phyloP scores from a whole-genome alignment of 2,888 invertebrate genomes.

The Alitta virens region DNA sequence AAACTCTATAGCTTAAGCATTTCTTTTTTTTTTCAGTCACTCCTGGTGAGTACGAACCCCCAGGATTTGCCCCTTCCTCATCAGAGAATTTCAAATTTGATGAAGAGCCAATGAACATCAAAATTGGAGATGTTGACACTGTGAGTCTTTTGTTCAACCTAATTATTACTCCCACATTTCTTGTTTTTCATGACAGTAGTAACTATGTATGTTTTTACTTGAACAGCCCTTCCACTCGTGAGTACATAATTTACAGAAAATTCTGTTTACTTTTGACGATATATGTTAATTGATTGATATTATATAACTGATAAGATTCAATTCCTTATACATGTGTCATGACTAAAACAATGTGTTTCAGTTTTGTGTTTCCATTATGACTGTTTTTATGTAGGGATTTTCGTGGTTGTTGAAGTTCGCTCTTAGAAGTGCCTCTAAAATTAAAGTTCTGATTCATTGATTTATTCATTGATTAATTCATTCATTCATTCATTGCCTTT shows the following conservation, averaged over 20 bases:
- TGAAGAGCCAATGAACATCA: slow-evolving; percentile 52
- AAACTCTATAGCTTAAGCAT: too few relatives aligned
- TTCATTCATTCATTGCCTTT: too few relatives aligned
- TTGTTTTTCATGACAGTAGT: background rate
- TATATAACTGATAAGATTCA: too few relatives aligned
- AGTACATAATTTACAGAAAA: slow-evolving; percentile 18
- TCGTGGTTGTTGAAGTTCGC: too few relatives aligned
- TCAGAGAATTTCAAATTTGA: slow-evolving; percentile 48
- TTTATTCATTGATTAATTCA: too few relatives aligned
- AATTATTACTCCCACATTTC: background rate
- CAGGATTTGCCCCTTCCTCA: slow-evolving; percentile 53
- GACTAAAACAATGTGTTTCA: too few relatives aligned
- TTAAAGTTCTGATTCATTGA: too few relatives aligned
- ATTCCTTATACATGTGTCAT: too few relatives aligned
- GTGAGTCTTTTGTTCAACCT: slow-evolving; percentile 33
- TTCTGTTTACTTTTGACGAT: background rate
- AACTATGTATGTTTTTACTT: background rate
- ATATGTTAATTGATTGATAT: background rate
- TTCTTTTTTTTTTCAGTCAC: slow-evolving; percentile 45
- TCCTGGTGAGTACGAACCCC: slow-evolving; percentile 58
- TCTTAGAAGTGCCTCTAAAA: too few relatives aligned
- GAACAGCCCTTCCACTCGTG: slow-evolving; percentile 38
- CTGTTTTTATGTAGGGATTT: too few relatives aligned
- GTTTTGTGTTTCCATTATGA: too few relatives aligned
- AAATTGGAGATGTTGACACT: slow-evolving; percentile 56